phyloP scores from a whole-genome alignment of 2,113 vertebrate species.

The Anhinga anhinga region DNA sequence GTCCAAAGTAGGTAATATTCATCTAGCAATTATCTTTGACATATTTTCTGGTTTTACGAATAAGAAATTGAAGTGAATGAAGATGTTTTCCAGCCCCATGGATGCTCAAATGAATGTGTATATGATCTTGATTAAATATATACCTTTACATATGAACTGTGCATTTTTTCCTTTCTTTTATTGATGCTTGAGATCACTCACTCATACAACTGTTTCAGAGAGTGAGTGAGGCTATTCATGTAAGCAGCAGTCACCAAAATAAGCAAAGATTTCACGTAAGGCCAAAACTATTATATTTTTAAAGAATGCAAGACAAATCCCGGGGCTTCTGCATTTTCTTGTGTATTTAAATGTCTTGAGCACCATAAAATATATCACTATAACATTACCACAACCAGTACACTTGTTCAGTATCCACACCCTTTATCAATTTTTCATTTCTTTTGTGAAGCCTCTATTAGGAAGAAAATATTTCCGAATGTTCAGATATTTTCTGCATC shows the following conservation, averaged over 20 bases:
- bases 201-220: not conserved
- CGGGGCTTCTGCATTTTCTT: not conserved
- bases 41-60: not conserved
- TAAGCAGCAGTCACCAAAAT: not conserved
- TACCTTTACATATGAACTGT: not conserved
- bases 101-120: not conserved
- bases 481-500: not conserved
- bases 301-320: not conserved
- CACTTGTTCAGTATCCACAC: not conserved
- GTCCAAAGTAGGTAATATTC: not conserved
- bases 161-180: not conserved
- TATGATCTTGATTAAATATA: not conserved
- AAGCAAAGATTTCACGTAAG: not conserved
- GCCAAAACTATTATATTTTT: not conserved
- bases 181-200: not conserved
- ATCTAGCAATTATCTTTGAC: not conserved
- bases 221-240: not conserved
- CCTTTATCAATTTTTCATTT: not conserved
- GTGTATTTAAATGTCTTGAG: not conserved
- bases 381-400: not conserved
- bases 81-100: not conserved
- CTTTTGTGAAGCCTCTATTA: not conserved
- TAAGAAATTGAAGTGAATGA: not conserved
- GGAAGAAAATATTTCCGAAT: not conserved
- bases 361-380: not conserved